Base-by-base conservation (phyloP, 2,888 invertebrate species). In the Hemicrepidius hirtus region DNA sequence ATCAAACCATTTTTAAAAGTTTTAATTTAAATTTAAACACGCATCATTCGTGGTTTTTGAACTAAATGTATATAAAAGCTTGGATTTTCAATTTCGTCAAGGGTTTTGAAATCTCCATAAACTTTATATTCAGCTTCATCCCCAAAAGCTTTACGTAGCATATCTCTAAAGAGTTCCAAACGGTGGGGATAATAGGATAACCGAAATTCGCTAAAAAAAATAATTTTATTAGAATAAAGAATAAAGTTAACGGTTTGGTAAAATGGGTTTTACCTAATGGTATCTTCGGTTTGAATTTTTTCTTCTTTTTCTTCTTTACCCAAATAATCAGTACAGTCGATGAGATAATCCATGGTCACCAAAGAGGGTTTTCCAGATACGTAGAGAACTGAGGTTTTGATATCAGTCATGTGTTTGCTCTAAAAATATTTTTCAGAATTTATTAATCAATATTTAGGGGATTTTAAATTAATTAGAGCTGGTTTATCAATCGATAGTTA, bases 181-280 rank as follows among this genome's bases (percentile, higher is more conserved):
- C 91, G 91, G 85, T 97, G 96, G 0, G 96, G 97, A 87, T 95
- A 96, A 87, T 96, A 97, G 32, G 95, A 96, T 32, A 97, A 87
- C 0, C 96, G 91, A 86, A 97, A 97, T 81, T 95, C 93, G 81
- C 94, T 95, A 86, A 49, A 87, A 87, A 74, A 72, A 68, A 37
- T 28, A 37, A 67, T 49, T 28, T 44, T 44, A 64, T 35, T 21
- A 55, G 59, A 55, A 46, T 78, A 75, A n/a, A 16, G 53, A 53
- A 21, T n/a, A 50, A 21, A 50, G 21, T 24, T 16, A 46, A 46
- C 13, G 28, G 24, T 53, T 6, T 20, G 7, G 12, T 24, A n/a
- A 28, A 59, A 5, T 37, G 6, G 32, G 3, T 1, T 20, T 46
- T 68, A 72, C 72, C 67, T 67, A 13, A 68, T 49, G 32, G 18